phyloP scores from a whole-genome alignment of 2,888 invertebrate species.

The Spilarctia lutea region DNA sequence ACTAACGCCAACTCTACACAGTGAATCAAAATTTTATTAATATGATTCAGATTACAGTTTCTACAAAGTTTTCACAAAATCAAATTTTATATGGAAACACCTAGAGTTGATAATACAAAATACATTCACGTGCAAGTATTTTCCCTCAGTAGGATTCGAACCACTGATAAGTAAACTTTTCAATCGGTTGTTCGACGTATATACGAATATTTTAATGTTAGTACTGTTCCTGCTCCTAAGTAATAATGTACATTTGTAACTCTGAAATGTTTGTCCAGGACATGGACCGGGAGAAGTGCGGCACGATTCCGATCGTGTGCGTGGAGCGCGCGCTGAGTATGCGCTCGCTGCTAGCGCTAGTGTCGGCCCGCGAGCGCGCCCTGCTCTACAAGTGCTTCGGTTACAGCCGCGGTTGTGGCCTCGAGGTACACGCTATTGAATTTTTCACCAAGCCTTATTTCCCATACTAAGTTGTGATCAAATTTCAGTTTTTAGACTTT shows the following conservation, averaged over 20 bases:
- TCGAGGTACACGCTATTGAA: slow-evolving; percentile 63
- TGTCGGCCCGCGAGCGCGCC: slow-evolving; percentile 89
- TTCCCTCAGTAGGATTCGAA: background rate
- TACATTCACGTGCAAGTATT: background rate
- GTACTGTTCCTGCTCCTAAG: too few species aligned
- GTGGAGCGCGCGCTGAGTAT: slow-evolving; percentile 89
- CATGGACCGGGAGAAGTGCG: slow-evolving; percentile 89
- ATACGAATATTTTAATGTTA: too few species aligned
- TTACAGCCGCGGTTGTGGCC: slow-evolving; percentile 86
- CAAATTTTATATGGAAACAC: background rate
- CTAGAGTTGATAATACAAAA: background rate
- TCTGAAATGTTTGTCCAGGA: slow-evolving; percentile 77
- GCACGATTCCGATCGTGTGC: slow-evolving; percentile 88
- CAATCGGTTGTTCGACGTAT: background rate
- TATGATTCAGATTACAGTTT: background rate
- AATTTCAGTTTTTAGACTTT: too few species aligned
- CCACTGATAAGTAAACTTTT: too few species aligned
- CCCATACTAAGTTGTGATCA: too few species aligned
- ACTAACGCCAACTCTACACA: background rate
- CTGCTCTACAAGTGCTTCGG: slow-evolving; percentile 92
- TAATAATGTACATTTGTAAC: too few species aligned
- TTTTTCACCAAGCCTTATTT: too few species aligned
- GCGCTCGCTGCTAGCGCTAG: slow-evolving; percentile 87
- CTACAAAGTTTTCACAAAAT: background rate
- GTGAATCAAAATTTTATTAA: background rate